phyloP scores from a whole-genome alignment of 2,888 invertebrate genomes.

The Beris morrisii region DNA sequence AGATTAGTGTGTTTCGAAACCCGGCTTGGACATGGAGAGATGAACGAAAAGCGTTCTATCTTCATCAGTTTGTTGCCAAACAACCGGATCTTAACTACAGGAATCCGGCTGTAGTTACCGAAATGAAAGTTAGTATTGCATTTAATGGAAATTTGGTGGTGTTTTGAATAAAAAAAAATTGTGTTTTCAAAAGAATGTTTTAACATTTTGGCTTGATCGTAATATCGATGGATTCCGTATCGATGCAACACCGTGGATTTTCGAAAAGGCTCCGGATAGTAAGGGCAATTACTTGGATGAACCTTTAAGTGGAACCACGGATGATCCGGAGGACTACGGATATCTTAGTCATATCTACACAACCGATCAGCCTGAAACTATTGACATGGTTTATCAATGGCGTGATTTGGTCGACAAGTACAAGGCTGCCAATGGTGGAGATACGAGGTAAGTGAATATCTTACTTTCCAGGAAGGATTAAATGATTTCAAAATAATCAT shows the following conservation, averaged over 20 bases:
- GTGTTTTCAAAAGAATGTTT: slow-evolving; percentile 57
- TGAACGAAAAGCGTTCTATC: slow-evolving; percentile 65
- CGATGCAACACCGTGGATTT: slow-evolving; percentile 61
- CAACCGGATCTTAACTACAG: slow-evolving; percentile 73
- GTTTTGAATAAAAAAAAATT: not conserved
- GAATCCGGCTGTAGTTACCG: slow-evolving; percentile 61
- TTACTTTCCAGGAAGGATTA: too few species aligned
- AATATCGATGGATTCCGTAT: slow-evolving; percentile 81
- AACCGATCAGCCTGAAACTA: slow-evolving; percentile 62
- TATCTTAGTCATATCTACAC: slow-evolving; percentile 66
- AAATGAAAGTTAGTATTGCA: slow-evolving; percentile 58
- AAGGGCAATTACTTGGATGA: slow-evolving; percentile 57
- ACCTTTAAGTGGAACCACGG: slow-evolving; percentile 57
- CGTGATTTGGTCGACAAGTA: slow-evolving; percentile 61
- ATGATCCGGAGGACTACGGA: slow-evolving; percentile 59
- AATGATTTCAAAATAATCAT: too few species aligned
- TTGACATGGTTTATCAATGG: slow-evolving; percentile 62
- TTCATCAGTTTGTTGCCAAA: slow-evolving; percentile 66
- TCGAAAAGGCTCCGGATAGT: slow-evolving; percentile 46
- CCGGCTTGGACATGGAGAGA: slow-evolving; percentile 70
- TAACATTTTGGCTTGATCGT: slow-evolving; percentile 72
- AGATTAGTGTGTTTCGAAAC: slow-evolving; percentile 62
- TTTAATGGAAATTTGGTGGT: not conserved
- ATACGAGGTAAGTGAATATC: slow-evolving; percentile 43
- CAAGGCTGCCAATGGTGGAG: slow-evolving; percentile 45